phyloP scores from a whole-genome alignment of 2,113 vertebrate species.

The Tyto alba region DNA sequence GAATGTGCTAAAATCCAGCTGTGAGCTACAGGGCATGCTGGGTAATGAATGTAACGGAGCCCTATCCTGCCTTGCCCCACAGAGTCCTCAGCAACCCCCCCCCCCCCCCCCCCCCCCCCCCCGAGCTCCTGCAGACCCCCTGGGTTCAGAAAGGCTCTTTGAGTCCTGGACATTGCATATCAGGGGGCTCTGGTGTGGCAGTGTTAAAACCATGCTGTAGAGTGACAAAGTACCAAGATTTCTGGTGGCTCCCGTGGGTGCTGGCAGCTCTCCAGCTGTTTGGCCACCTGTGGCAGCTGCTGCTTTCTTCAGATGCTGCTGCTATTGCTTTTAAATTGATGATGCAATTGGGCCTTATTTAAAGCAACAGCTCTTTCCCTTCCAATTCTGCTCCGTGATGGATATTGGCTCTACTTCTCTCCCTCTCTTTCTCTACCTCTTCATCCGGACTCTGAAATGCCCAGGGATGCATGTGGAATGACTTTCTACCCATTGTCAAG shows the following conservation, averaged over 20 bases:
- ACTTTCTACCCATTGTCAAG: conserved; percentile 51
- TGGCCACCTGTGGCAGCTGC: conserved; percentile 62
- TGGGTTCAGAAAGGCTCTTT: not conserved
- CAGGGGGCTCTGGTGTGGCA: not conserved
- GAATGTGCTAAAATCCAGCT: not conserved
- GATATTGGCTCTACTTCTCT: conserved; percentile 15
- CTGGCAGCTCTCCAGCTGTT: conserved; percentile 57
- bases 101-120: too few relatives aligned
- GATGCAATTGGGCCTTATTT: conserved; percentile 53
- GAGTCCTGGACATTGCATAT: rapidly evolving
- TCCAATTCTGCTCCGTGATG: not conserved
- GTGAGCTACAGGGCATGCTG: not conserved
- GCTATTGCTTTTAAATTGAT: conserved; percentile 59
- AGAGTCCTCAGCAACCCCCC: not conserved
- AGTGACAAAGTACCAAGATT: not conserved
- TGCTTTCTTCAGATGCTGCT: conserved; percentile 39
- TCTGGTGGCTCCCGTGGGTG: not conserved
- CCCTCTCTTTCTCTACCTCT: conserved; percentile 1
- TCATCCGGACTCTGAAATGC: not conserved
- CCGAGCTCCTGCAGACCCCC: not conserved
- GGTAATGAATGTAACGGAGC: too few relatives aligned
- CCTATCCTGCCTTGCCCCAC: not conserved
- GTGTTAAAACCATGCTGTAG: not conserved
- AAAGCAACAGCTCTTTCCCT: conserved; percentile 46
- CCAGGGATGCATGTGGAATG: conserved; percentile 32